A percentile compares a stretch with the other conserved stretches of the same genome.
Evolutionary conservation across 2,797 vertebrate genomes (phyloP).

Genomic region (Columba guinea): DNA sequence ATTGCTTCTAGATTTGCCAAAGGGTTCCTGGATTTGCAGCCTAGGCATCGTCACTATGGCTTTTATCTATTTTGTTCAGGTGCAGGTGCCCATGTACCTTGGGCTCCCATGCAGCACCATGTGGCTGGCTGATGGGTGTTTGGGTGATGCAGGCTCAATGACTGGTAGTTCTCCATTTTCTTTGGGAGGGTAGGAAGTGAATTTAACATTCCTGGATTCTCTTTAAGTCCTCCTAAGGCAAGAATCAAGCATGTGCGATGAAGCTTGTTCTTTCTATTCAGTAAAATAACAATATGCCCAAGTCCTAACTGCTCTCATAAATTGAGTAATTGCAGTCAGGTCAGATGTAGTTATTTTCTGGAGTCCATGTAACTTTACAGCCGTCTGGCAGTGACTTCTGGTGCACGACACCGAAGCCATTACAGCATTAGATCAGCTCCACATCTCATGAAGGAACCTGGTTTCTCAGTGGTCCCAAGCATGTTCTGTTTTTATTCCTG

Average conservation of each 20-base stretch:
- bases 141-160: not conserved
- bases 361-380: not conserved
- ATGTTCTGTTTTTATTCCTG: not conserved
- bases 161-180: not conserved
- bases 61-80: not conserved
- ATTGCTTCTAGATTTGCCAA: not conserved
- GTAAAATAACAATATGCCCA: not conserved
- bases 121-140: not conserved
- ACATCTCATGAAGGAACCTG: rapidly evolving
- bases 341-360: not conserved
- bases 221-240: not conserved
- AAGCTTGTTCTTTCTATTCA: not conserved
- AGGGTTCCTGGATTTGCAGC: not conserved
- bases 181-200: not conserved
- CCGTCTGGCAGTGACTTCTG: not conserved
- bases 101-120: rapidly evolving
- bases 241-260: not conserved
- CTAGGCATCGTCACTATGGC: too few relatives aligned
- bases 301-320: not conserved
- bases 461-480: not conserved
- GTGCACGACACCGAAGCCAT: not conserved
- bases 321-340: not conserved
- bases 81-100: not conserved
- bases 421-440: not conserved
- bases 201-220: not conserved